Conservation (phyloP, 2,888 invertebrate genomes). For the Morpho helenor region DNA sequence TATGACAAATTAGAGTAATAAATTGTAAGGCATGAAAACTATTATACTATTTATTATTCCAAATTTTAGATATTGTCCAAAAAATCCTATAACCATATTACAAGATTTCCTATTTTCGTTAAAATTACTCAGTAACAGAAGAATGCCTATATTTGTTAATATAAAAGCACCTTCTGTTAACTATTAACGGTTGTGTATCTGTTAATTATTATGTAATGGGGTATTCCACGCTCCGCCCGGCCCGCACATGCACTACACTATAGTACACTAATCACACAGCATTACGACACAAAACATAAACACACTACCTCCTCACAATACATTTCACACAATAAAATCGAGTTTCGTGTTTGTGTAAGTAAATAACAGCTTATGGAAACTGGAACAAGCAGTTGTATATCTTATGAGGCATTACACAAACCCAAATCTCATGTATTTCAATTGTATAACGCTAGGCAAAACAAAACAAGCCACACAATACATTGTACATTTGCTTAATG, state of each 20-base stretch:
- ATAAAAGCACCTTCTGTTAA: too few species aligned
- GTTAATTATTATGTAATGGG: too few species aligned
- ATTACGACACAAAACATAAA: constrained; percentile 49
- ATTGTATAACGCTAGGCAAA: constrained; percentile 15
- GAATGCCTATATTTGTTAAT: too few species aligned
- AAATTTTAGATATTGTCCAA: too few species aligned
- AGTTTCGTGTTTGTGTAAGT: neutral
- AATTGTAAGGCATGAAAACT: too few species aligned
- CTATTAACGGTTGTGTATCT: too few species aligned
- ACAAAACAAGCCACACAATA: constrained; percentile 23
- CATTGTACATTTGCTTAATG: neutral
- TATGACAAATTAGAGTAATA: too few species aligned
- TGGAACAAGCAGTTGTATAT: too few species aligned
- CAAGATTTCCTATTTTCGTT: too few species aligned
- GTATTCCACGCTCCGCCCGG: constrained; percentile 20
- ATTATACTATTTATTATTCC: too few species aligned
- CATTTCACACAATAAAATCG: neutral
- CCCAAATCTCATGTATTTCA: constrained; percentile 1
- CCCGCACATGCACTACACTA: constrained; percentile 53
- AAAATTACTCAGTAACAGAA: too few species aligned
- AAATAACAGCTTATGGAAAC: neutral
- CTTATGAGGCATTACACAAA: neutral
- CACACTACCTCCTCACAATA: constrained; percentile 2
- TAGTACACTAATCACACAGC: constrained; percentile 70
- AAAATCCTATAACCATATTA: too few species aligned